A percentile compares a stretch with the other conserved stretches of the same genome.
These are phyloP conservation scores for Ceraclea dissimilis DNA, from an alignment of 2,888 invertebrate genomes.

Conservation along the genomic window DNA sequence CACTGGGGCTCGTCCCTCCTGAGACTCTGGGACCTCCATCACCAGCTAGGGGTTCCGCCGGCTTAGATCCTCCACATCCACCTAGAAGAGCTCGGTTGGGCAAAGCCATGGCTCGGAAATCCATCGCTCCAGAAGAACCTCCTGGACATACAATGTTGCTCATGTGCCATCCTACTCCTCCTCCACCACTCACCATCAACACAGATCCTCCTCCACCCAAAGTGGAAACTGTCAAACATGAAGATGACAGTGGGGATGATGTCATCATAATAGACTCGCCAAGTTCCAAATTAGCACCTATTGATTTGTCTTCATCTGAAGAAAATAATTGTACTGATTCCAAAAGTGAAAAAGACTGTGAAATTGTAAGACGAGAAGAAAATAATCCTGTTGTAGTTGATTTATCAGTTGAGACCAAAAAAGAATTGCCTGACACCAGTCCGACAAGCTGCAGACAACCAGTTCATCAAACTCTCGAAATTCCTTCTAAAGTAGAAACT, in stretches of 20 bases:
- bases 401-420: slow-evolving; percentile 34
- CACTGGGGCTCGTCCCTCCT: slow-evolving; percentile 29
- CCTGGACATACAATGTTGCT: slow-evolving; percentile 47
- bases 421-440: not conserved
- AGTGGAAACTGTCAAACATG: slow-evolving; percentile 40
- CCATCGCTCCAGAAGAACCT: slow-evolving; percentile 48
- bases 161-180: slow-evolving; percentile 34
- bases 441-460: not conserved
- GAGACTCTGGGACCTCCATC: slow-evolving; percentile 55
- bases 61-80: slow-evolving; percentile 56
- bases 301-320: slow-evolving; percentile 45
- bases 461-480: slow-evolving; percentile 20
- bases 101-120: slow-evolving; percentile 62
- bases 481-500: slow-evolving; percentile 31
- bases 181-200: slow-evolving; percentile 29
- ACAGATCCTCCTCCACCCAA: slow-evolving; percentile 31
- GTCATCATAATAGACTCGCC: slow-evolving; percentile 24
- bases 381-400: slow-evolving; percentile 26
- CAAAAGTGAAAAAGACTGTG: slow-evolving; percentile 25
- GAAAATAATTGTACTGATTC: slow-evolving; percentile 29
- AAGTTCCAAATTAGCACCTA: slow-evolving; percentile 31
- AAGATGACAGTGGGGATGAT: slow-evolving; percentile 34
- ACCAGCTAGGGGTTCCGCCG: slow-evolving; percentile 61
- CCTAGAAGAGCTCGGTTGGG: slow-evolving; percentile 51
- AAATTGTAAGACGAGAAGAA: slow-evolving; percentile 25